phyloP scores from a whole-genome alignment of 1,140 invertebrate genomes.

The Conus betulinus region DNA sequence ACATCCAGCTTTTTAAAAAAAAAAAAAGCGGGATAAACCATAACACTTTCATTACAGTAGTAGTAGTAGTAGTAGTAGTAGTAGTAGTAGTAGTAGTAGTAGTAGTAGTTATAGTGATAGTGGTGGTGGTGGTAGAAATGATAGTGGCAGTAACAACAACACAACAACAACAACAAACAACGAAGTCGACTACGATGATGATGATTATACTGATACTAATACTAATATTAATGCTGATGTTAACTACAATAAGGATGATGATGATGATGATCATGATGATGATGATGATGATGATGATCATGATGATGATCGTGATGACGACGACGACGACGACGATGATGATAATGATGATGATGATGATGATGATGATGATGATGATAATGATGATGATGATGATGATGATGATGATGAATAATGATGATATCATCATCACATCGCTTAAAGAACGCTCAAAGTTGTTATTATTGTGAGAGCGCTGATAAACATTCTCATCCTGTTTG shows the following conservation, averaged over 20 bases:
- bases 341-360: not conserved
- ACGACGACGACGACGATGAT: not conserved
- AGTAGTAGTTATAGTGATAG: not conserved
- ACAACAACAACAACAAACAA: too few species aligned
- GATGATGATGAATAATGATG: conserved; percentile 22
- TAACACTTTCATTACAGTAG: conserved; percentile 1
- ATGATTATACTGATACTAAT: too few species aligned
- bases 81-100: not conserved
- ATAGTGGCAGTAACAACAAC: not conserved
- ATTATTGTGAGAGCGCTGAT: too few species aligned
- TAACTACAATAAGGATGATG: not conserved
- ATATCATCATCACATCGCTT: too few species aligned
- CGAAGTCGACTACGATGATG: too few species aligned
- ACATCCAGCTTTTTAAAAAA: too few species aligned
- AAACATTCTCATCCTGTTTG: too few species aligned
- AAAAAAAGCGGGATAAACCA: not conserved
- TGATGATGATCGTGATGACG: not conserved
- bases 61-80: conserved; percentile 12
- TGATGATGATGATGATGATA: conserved; percentile 7
- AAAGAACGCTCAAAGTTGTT: too few species aligned
- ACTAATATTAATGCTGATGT: not conserved
- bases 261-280: not conserved
- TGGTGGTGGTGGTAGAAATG: not conserved
- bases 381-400: conserved; percentile 26
- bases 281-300: not conserved